Conservation (phyloP, 2,888 invertebrate genomes). For the Apocheima hispidaria region DNA sequence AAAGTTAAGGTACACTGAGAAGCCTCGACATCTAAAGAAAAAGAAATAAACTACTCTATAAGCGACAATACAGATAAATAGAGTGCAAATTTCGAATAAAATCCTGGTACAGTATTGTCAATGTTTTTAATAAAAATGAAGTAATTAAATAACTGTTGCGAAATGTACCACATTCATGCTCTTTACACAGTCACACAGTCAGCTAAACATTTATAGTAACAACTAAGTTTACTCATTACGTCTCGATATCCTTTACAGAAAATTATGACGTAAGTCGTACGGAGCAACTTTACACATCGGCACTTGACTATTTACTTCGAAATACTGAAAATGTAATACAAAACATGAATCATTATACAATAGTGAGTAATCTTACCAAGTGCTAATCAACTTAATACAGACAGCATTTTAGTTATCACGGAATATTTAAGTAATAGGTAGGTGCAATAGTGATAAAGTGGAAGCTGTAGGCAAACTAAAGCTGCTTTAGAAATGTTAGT, state of each 20-base stretch:
- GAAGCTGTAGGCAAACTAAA: background rate
- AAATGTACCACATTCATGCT: slow-evolving; percentile 79
- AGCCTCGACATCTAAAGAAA: slow-evolving; percentile 68
- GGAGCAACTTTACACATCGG: slow-evolving; percentile 68
- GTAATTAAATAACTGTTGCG: slow-evolving; percentile 61
- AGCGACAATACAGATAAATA: slow-evolving; percentile 43
- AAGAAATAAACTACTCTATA: slow-evolving; percentile 65
- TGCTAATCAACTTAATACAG: too few relatives aligned
- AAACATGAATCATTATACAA: slow-evolving; percentile 1
- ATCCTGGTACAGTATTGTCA: slow-evolving; percentile 58
- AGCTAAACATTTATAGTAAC: slow-evolving; percentile 86
- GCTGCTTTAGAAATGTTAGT: too few relatives aligned
- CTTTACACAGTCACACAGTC: slow-evolving; percentile 79
- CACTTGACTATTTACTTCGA: slow-evolving; percentile 70
- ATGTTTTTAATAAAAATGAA: slow-evolving; percentile 63
- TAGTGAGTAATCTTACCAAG: too few relatives aligned
- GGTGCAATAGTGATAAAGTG: background rate
- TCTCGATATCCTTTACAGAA: slow-evolving; percentile 77
- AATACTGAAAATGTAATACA: slow-evolving; percentile 20
- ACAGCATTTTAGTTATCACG: too few relatives aligned
- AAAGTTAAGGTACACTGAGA: slow-evolving; percentile 63
- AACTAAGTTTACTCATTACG: slow-evolving; percentile 80
- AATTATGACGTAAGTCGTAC: slow-evolving; percentile 74
- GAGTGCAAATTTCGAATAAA: slow-evolving; percentile 31
- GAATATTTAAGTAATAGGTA: background rate